Base-by-base conservation (phyloP, 1,140 invertebrate species). In the Chrysomallon squamiferum region DNA sequence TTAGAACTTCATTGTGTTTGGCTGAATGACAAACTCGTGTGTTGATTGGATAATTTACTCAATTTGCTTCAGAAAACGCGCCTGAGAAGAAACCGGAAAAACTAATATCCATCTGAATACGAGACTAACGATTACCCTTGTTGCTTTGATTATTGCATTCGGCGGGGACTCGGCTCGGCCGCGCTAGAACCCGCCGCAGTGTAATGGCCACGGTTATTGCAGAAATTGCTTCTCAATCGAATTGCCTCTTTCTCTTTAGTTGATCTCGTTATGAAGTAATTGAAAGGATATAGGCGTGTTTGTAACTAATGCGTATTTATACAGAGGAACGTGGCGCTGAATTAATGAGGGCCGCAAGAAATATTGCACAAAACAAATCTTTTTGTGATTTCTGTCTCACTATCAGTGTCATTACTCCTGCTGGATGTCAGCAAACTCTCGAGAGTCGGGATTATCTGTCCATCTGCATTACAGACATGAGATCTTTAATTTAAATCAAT, bases 261-360 rank as follows among this genome's bases (percentile, higher is more conserved):
- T 43, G 41, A 68, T 62, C 66, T 62, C 60, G 62, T 68, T 68
- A 68, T 56, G 56, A 52, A 62, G 59, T 68, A 68, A 68, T 68
- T 62, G 66, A 68, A 61, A 61, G 66, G 66, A 68, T 68, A 68
- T 61, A 68, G 50, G 59, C 59, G 60, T 62, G 62, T 68, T 68
- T 68, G 66, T 68, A 68, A 50, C 61, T 68, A 68, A 68, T 62
- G 66, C 66, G 66, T 68, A 68, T 68, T 68, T 62, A 68, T 68
- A 68, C 66, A 68, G 52, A 49, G 54, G 35, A 41, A 43, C 66
- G 61, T 68, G 66, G 54, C 38, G 27, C 15, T 30, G 66, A 62
- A 68, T 68, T 68, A 61, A 68, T 68, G 59, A 68, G 57, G 29
- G 22, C 49, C 25, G 59, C 50, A 45, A 20, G 25, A 27, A 30